Evolutionary conservation across 2,797 vertebrate species (phyloP).

Genomic region (Borostomias antarcticus): DNA sequence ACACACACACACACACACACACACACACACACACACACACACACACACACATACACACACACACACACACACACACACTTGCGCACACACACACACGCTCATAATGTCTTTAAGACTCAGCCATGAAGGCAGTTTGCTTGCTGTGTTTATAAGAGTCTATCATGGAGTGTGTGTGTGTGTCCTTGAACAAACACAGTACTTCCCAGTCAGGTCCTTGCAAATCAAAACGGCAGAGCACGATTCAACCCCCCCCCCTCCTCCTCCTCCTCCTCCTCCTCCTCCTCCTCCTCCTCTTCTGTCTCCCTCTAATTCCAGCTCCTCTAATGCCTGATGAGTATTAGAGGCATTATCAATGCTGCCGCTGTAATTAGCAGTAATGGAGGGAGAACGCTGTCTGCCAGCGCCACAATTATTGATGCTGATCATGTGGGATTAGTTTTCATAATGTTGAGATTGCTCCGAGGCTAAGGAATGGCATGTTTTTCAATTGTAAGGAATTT

Average conservation of each 20-base stretch:
- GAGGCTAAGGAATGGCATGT: conserved; percentile 52
- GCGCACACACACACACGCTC: no score
- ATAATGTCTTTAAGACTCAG: neutral
- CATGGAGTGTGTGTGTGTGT: conserved; percentile 5
- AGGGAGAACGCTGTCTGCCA: conserved; percentile 30
- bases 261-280: conserved; percentile 12
- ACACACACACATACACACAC: conserved; percentile 6
- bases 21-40: conserved; percentile 15
- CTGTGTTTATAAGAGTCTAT: neutral
- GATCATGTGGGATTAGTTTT: conserved; percentile 74
- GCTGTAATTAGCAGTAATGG: conserved; percentile 75
- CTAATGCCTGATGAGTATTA: conserved; percentile 74
- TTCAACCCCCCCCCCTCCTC: conserved; percentile 29
- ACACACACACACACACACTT: no score
- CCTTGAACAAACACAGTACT: neutral
- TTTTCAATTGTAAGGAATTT: conserved; percentile 61
- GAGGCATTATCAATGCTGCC: conserved; percentile 75
- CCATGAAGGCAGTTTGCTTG: conserved; percentile 2
- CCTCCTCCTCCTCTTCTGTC: conserved; percentile 39
- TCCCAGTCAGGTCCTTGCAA: neutral
- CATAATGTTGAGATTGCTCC: conserved; percentile 63
- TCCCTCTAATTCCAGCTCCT: conserved; percentile 43
- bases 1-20: conserved; percentile 13
- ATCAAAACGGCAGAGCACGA: conserved; percentile 24
- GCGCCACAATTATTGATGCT: conserved; percentile 73